phyloP scores from a whole-genome alignment of 2,797 vertebrate species.

The Channallabes apus region DNA sequence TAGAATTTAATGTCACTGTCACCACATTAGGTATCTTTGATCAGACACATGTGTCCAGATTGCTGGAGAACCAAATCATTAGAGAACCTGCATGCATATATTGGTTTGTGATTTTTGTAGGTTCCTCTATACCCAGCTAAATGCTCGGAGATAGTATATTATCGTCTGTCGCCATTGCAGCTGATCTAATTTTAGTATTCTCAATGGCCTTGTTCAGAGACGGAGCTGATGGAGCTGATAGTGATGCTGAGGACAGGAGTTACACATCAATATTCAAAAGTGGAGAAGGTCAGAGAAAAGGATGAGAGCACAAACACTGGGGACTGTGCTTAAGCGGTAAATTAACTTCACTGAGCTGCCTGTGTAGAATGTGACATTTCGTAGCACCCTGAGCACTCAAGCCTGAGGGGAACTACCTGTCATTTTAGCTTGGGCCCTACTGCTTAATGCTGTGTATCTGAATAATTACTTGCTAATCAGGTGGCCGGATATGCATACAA shows the following conservation, averaged over 20 bases:
- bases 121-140: conserved; percentile 40
- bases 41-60: background rate
- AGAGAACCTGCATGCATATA: background rate
- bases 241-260: conserved; percentile 29
- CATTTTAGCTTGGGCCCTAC: conserved; percentile 26
- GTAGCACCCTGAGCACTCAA: conserved; percentile 20
- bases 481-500: conserved; percentile 22
- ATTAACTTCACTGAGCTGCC: conserved; percentile 29
- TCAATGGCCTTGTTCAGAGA: conserved; percentile 3
- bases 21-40: background rate
- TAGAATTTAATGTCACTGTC: conserved; percentile 12
- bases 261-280: conserved; percentile 50
- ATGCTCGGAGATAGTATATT: conserved; percentile 29
- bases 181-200: conserved; percentile 47
- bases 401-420: conserved; percentile 24
- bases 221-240: conserved; percentile 28
- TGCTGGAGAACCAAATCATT: background rate
- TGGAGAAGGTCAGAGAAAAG: conserved; percentile 45
- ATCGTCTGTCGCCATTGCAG: background rate
- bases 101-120: background rate
- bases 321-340: conserved; percentile 20
- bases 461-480: conserved; percentile 30
- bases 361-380: conserved; percentile 49
- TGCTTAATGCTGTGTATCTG: conserved; percentile 36
- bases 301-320: conserved; percentile 33